Evolutionary conservation across 92 coral and sea anemone genomes (phyloP).

Genomic region (Phenganax marumi): DNA sequence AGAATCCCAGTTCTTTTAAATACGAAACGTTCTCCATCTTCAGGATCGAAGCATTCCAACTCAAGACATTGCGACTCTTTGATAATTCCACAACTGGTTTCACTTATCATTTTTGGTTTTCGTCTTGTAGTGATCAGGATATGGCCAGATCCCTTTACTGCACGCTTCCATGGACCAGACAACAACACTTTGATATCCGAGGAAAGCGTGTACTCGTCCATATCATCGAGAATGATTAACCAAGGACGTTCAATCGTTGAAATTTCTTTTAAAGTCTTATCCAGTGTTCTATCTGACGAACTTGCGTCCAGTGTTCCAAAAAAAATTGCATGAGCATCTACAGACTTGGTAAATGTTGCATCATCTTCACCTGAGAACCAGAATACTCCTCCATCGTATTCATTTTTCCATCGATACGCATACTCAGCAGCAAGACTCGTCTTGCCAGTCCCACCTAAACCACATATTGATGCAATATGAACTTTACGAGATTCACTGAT

Average conservation of each 20-base stretch:
- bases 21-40: background rate
- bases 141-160: constrained; percentile 59
- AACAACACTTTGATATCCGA: constrained; percentile 60
- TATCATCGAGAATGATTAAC: constrained; percentile 69
- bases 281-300: constrained; percentile 33
- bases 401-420: constrained; percentile 56
- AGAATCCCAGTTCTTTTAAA: background rate
- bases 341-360: constrained; percentile 58
- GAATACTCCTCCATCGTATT: constrained; percentile 73
- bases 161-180: constrained; percentile 66
- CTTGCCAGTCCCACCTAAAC: constrained; percentile 85
- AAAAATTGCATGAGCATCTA: constrained; percentile 64
- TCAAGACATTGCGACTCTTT: constrained; percentile 35
- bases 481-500: background rate
- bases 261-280: constrained; percentile 61
- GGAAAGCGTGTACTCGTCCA: constrained; percentile 69
- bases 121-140: constrained; percentile 72
- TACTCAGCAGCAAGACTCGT: constrained; percentile 78
- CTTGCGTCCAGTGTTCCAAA: constrained; percentile 58
- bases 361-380: constrained; percentile 84
- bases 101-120: constrained; percentile 55
- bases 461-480: constrained; percentile 43
- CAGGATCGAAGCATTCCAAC: background rate
- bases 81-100: constrained; percentile 55
- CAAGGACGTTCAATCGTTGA: constrained; percentile 47